Evolutionary conservation across 2,888 invertebrate genomes (phyloP), one percentile per base, ranked within the genome.

Genomic region (Xestia c-nigrum): DNA sequence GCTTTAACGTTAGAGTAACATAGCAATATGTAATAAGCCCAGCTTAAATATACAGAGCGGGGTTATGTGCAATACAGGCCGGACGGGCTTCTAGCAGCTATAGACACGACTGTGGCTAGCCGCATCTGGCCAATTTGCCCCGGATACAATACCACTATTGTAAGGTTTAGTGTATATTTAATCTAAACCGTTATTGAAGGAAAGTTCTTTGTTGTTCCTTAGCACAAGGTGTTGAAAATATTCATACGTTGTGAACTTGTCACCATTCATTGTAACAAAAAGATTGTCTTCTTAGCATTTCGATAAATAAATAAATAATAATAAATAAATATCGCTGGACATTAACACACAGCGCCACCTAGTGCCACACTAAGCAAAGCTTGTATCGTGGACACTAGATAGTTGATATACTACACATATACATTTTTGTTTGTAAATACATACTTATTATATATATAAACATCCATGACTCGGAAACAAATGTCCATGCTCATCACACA

Each of bases 21-120:
- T 68, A 76, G 70, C 43, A 63, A 72, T 40, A 63, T 52, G 74
- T 83, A 69, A 78, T 85, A 83, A 80, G 71, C 74, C 31, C 14
- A 31, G 72, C 73, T 83, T 77, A 75, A 64, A 65, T 72, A 55
- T 47, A 85, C 61, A 57, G 59, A 59, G 21, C 7, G 21, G 68
- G 52, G 52, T 46, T 67, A 65, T 38, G 66, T 38, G 61, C 55
- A 38, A 55, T 38, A 69, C 59, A 68, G 21, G 46, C 14, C 24
- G 64, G 46, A 59, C 38, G 19, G 24, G 59, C 46, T 67, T 31
- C 63, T 50, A 74, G 67, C 19, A 40, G 65, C 50, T 67, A 43
- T 14, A 31, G 64, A 59, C 47, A 68, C 5, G 7, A 3, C 47
- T 73, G 63, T 14, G 40, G 24, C 10, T 55, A 46, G 43, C 24